phyloP scores from a whole-genome alignment of 2,113 vertebrate species.

The Glaucidium brasilianum region DNA sequence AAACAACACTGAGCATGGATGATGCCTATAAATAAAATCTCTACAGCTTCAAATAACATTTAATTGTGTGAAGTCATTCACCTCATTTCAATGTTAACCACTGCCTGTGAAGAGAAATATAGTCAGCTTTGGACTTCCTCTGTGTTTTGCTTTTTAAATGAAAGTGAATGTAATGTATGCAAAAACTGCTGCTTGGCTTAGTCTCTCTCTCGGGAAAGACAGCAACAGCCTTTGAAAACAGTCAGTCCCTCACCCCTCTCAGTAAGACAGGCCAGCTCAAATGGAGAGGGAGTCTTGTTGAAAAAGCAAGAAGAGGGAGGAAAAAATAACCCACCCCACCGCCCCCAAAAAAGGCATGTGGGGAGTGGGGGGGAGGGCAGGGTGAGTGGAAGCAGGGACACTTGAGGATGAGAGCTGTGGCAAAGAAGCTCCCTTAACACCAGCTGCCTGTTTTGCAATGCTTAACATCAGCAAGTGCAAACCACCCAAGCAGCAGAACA shows the following conservation, averaged over 20 bases:
- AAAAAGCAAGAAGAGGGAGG: neutral
- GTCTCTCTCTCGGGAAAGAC: neutral
- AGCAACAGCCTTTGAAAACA: rapidly evolving
- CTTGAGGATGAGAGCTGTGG: neutral
- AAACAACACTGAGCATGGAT: neutral
- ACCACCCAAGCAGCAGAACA: neutral
- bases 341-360: neutral
- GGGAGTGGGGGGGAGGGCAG: no score
- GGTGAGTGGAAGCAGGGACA: neutral
- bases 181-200: neutral
- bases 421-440: neutral
- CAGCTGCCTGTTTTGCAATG: neutral
- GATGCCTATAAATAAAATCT: neutral
- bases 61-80: neutral
- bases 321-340: no score
- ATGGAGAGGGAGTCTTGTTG: neutral
- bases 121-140: neutral
- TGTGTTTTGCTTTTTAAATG: neutral
- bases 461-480: neutral
- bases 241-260: neutral
- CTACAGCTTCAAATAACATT: neutral
- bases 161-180: neutral
- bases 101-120: neutral
- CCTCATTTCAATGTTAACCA: neutral
- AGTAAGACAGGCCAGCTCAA: neutral